Base-by-base conservation (phyloP, 2,797 vertebrate genomes). In the Arctocebus calabarensis region DNA sequence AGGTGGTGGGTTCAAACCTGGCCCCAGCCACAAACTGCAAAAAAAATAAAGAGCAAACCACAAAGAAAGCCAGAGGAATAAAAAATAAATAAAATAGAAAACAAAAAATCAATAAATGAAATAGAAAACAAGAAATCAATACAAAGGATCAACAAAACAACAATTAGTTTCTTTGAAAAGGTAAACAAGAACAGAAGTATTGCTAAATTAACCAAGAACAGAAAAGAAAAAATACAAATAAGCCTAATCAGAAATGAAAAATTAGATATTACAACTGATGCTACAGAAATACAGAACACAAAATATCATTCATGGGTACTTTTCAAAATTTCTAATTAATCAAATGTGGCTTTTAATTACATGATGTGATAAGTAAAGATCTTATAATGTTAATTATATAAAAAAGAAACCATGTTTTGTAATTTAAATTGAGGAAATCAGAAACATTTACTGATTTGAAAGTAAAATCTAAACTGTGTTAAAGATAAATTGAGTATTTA, bases 321-420 rank as follows among this genome's bases (percentile, higher is more conserved):
- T 93, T 84, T 81, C 4, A 52, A 93, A 91, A 79, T 64, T 52
- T 93, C 34, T 78, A 85, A 79, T 59, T 52, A 9, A 85, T 52
- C 27, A 78, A 43, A 40, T 68, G 6, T 29, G 23, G 0, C 16
- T 94, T 81, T 88, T 83, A 94, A 90, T 43, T 40, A 57, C 8
- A 37, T 25, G 14, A n/a, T 81, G 7, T 92, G 16, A 32, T 64
- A 85, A 62, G 40, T 20, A n/a, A 85, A 70, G 2, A 73, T 89
- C 37, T 14, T 29, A 25, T 68, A 14, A 6, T 40, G 81, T 84
- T 61, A 83, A 25, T 74, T 74, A 3, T 7, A 66, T 68, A 79
- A 32, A 64, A 45, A 45, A 3, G 5, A 83, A 88, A 22, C 0
- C 16, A 64, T 11, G 2, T 29, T 64, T 86, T 29, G 59, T 34